Evolutionary conservation across 2,888 invertebrate species (phyloP), one percentile per base, ranked within the genome.

Genomic region (Trilocha varians): DNA sequence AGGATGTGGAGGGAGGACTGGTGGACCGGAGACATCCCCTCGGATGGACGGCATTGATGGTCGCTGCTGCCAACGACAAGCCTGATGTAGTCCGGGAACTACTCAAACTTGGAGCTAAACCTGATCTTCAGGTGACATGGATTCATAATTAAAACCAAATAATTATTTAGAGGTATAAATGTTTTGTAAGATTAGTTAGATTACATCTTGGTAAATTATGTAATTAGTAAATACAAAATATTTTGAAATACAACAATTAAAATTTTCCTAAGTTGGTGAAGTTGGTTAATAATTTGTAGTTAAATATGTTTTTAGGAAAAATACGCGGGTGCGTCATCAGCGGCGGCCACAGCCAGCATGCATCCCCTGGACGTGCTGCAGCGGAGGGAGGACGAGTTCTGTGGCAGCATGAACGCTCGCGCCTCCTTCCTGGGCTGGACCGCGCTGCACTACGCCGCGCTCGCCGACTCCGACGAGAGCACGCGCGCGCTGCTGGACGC

Each of bases 41-140:
- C 37, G 97, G 97, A 39, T 97, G 97, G 96, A 95, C 94, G 11
- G 89, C 95, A 16, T 83, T 97, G 25, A 95, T 95, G 80, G 89
- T 91, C 38, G 96, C 96, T 32, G 92, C 93, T 8, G 91, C 95
- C 32, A 95, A 94, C 78, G 91, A 91, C 48, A 90, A 90, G 62
- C 57, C 79, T 13, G 87, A 87, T 13, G 87, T 87, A 43, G 88
- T 92, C 16, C 80, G 83, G 56, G 80, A 89, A 50, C 76, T 94
- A 45, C 67, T 93, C 41, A 79, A 88, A n/a, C 87, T 89, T 41
- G 95, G 95, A n/a, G 95, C 95, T 16, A 91, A 94, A 65, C 89
- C 92, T 1, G 92, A 96, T 75, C 61, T 90, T 25, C 90, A 88
- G 35, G 94, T 94, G 9, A 39, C n/a, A 35, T n/a, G n/a, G n/a